phyloP scores from a whole-genome alignment of 1,140 invertebrate genomes.

The Scaptodrosophila lebanonensis region DNA sequence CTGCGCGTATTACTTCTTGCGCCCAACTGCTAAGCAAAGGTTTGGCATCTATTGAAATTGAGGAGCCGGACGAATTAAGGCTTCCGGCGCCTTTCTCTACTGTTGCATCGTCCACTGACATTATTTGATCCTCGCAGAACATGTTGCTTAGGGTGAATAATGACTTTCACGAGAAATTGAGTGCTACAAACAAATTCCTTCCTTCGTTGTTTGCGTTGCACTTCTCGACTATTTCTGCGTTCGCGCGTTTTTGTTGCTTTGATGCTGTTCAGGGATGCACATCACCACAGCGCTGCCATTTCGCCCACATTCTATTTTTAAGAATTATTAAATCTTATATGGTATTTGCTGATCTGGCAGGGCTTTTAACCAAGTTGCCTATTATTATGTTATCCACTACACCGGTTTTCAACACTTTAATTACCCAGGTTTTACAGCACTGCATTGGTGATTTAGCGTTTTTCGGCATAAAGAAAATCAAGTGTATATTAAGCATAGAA shows the following conservation, averaged over 20 bases:
- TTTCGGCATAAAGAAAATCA: constrained; percentile 66
- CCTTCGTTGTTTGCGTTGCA: background rate
- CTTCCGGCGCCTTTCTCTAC: constrained; percentile 40
- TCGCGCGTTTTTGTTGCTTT: constrained; percentile 51
- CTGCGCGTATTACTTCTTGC: constrained; percentile 52
- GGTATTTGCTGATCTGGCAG: no score
- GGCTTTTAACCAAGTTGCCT: no score
- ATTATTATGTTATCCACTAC: no score
- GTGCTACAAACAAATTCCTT: constrained; percentile 7
- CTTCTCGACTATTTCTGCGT: constrained; percentile 6
- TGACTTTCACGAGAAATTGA: no score
- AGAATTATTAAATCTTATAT: no score
- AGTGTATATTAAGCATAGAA: constrained; percentile 49
- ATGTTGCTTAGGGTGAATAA: no score
- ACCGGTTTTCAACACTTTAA: constrained; percentile 31
- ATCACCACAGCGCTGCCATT: constrained; percentile 9
- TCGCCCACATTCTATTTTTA: background rate
- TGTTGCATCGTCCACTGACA: constrained; percentile 47
- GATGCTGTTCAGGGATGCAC: constrained; percentile 15
- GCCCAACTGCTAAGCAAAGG: constrained; percentile 51
- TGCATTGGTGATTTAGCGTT: constrained; percentile 65
- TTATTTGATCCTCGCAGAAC: constrained; percentile 51
- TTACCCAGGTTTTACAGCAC: constrained; percentile 15
- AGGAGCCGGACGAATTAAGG: constrained; percentile 54
- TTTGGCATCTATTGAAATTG: constrained; percentile 52